Evolutionary conservation across 1,140 invertebrate species (phyloP).

Genomic region (Sweltsa coloradensis): DNA sequence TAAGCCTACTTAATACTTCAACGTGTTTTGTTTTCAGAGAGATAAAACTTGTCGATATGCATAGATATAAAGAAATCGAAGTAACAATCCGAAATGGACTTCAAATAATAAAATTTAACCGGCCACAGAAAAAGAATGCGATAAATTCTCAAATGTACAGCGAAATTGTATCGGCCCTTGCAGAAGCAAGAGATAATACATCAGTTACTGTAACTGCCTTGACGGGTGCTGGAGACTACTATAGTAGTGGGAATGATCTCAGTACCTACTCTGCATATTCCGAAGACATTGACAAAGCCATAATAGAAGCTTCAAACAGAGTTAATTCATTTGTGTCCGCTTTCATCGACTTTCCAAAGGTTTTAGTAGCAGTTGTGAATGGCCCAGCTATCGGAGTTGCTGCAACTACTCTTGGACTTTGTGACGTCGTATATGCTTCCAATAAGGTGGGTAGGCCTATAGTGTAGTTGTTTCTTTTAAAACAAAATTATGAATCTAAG

Average conservation of each 20-base stretch:
- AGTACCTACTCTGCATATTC: conserved; percentile 33
- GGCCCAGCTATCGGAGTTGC: conserved; percentile 88
- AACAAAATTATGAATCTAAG: no score
- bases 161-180: conserved; percentile 46
- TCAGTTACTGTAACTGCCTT: conserved; percentile 48
- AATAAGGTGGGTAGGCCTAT: no score
- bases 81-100: conserved; percentile 34
- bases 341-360: conserved; percentile 80
- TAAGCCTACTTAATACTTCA: no score
- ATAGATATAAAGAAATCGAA: not conserved
- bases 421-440: conserved; percentile 81
- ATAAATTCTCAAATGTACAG: conserved; percentile 57
- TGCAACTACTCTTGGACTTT: conserved; percentile 68
- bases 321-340: conserved; percentile 36
- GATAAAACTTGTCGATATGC: not conserved
- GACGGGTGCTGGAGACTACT: conserved; percentile 68
- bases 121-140: conserved; percentile 67
- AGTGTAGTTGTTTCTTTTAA: no score
- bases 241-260: conserved; percentile 83
- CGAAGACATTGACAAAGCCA: conserved; percentile 26
- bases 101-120: conserved; percentile 54
- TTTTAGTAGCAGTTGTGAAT: conserved; percentile 80
- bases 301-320: not conserved
- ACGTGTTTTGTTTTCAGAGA: not conserved
- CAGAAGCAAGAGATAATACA: conserved; percentile 50